Conservation (phyloP, 2,888 invertebrate species). For the Agonopterix arenella region DNA sequence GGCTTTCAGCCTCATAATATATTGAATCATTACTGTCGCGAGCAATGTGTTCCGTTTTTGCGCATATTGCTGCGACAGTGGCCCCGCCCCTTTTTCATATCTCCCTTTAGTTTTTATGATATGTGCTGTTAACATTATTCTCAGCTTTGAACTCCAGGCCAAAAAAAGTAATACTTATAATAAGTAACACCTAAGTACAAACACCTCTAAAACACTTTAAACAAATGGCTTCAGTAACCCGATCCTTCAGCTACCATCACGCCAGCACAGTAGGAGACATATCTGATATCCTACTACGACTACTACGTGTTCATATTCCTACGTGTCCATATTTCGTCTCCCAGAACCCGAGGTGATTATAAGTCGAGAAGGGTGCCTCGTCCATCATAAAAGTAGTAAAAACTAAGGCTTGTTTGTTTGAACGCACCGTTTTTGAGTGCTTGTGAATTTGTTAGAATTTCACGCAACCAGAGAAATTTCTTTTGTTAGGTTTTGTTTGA, state of each 20-base stretch:
- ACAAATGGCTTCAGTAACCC: constrained; percentile 14
- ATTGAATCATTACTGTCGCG: no score
- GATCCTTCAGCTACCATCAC: constrained; percentile 22
- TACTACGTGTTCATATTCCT: constrained; percentile 34
- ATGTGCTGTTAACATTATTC: no score
- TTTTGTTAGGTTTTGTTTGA: background rate
- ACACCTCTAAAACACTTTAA: background rate
- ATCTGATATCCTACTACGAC: constrained; percentile 29
- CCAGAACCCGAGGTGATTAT: constrained; percentile 38
- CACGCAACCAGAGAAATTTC: constrained; percentile 25
- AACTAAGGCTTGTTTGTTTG: constrained; percentile 32
- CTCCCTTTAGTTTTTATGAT: no score
- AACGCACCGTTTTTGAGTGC: constrained; percentile 36
- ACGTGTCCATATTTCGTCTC: constrained; percentile 47
- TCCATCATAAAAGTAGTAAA: constrained; percentile 55
- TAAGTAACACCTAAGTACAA: background rate
- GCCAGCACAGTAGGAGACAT: constrained; percentile 23
- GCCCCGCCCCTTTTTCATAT: no score
- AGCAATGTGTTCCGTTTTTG: no score
- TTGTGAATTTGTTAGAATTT: constrained; percentile 52
- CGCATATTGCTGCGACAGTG: no score
- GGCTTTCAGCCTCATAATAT: no score
- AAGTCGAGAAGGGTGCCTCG: constrained; percentile 35
- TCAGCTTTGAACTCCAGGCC: background rate
- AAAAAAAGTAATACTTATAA: background rate